Evolutionary conservation across 2,797 vertebrate species (phyloP).

Genomic region (Chaunax sp.): DNA sequence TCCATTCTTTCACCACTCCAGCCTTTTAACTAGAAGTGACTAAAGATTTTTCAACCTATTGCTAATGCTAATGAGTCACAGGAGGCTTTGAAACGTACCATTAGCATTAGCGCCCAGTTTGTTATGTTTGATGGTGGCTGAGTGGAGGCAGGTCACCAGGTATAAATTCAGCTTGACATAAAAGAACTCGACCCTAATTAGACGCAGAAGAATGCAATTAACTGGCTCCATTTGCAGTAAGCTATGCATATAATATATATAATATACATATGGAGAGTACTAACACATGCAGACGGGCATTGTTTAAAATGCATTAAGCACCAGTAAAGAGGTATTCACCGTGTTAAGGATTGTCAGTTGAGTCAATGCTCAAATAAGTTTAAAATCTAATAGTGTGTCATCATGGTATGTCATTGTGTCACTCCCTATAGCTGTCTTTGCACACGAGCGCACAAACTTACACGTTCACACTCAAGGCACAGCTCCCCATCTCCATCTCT

Average conservation of each 20-base stretch:
- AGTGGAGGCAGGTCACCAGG: constrained; percentile 14
- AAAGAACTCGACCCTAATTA: constrained; percentile 14
- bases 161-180: constrained; percentile 13
- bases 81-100: constrained; percentile 26
- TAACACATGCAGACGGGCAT: too few species aligned
- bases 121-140: too few species aligned
- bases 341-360: too few species aligned
- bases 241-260: background rate
- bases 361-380: too few species aligned
- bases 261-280: too few species aligned
- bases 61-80: constrained; percentile 39
- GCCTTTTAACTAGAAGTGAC: constrained; percentile 22
- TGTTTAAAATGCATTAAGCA: too few species aligned
- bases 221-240: background rate
- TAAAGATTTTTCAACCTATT: constrained; percentile 21
- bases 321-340: too few species aligned
- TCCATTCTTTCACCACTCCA: constrained; percentile 14
- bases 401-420: constrained; percentile 24
- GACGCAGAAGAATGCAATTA: too few species aligned
- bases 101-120: too few species aligned
- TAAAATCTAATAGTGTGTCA: too few species aligned
- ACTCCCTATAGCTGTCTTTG: constrained; percentile 19
- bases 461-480: constrained; percentile 22
- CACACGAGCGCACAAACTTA: constrained; percentile 20
- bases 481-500: constrained; percentile 49